Evolutionary conservation across 2,888 invertebrate genomes (phyloP).

Genomic region (Lasioglossum calceatum): DNA sequence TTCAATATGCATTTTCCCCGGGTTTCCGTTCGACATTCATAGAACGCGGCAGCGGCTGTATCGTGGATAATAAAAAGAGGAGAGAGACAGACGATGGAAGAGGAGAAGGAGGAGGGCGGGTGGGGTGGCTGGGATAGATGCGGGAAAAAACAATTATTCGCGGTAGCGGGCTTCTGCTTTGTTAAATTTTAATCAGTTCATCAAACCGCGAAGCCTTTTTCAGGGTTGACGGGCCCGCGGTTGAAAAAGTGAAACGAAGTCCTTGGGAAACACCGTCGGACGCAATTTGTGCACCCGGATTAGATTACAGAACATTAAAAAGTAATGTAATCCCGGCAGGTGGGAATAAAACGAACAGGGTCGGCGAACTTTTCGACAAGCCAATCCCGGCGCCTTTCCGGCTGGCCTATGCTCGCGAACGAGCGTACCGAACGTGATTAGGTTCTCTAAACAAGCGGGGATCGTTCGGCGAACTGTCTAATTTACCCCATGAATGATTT

Average conservation of each 20-base stretch:
- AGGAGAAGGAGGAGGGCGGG: background rate
- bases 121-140: background rate
- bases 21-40: background rate
- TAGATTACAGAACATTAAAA: constrained; percentile 17
- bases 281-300: background rate
- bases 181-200: constrained; percentile 16
- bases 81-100: background rate
- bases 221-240: background rate
- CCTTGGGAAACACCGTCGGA: background rate
- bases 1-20: background rate
- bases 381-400: background rate
- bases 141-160: constrained; percentile 7
- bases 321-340: background rate
- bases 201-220: background rate
- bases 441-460: constrained; percentile 47
- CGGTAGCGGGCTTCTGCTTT: background rate
- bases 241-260: background rate
- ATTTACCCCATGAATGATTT: constrained; percentile 53
- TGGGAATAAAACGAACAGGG: constrained; percentile 11
- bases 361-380: constrained; percentile 15
- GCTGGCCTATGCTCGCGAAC: background rate
- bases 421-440: constrained; percentile 37
- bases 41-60: background rate
- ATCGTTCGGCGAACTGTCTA: constrained; percentile 25
- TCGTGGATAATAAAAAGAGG: background rate